Evolutionary conservation across 2,888 invertebrate species (phyloP).

Genomic region (Sphaerophoria taeniata): DNA sequence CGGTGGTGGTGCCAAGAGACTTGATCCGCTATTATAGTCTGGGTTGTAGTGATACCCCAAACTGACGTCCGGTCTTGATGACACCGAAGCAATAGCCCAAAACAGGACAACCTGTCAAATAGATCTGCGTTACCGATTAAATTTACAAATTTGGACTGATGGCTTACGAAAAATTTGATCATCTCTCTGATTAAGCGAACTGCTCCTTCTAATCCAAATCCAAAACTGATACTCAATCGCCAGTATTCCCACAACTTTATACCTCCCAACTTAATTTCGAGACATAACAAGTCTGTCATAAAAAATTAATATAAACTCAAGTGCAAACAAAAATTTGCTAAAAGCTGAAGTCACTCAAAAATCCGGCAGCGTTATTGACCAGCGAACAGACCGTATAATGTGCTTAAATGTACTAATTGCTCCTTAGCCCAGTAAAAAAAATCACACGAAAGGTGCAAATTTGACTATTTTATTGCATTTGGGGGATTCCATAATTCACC

Average conservation of each 20-base stretch:
- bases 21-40: conserved; percentile 76
- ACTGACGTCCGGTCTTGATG: conserved; percentile 79
- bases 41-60: conserved; percentile 78
- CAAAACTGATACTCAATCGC: conserved; percentile 55
- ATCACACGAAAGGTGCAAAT: conserved; percentile 59
- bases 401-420: conserved; percentile 63
- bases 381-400: conserved; percentile 1
- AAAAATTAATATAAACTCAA: conserved; percentile 7
- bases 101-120: conserved; percentile 77
- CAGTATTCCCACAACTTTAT: conserved; percentile 54
- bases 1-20: conserved; percentile 75
- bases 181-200: conserved; percentile 71
- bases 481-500: conserved; percentile 43
- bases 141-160: not conserved
- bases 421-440: conserved; percentile 23
- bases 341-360: conserved; percentile 34
- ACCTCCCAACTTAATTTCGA: conserved; percentile 43
- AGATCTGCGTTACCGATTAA: not conserved
- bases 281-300: conserved; percentile 40
- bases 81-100: conserved; percentile 74
- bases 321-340: conserved; percentile 27
- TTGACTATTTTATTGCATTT: conserved; percentile 35
- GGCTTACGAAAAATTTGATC: conserved; percentile 79
- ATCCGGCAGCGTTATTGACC: conserved; percentile 27
- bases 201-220: conserved; percentile 44